Conservation (phyloP, 92 coral and sea anemone genomes). For the Parazoanthus atlanticus region DNA sequence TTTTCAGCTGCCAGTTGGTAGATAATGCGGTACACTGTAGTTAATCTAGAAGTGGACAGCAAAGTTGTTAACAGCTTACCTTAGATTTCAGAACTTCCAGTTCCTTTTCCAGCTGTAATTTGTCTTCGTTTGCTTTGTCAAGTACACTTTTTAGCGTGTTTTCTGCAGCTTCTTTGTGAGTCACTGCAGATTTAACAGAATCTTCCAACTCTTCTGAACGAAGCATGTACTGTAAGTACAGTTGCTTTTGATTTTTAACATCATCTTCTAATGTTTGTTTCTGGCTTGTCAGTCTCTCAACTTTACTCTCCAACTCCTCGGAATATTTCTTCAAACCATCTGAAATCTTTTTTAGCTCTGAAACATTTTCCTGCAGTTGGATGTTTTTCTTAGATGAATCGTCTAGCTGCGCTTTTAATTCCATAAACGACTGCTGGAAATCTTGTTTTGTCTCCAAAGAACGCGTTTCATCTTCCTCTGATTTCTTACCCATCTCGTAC, state of each 20-base stretch:
- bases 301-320: not conserved
- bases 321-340: constrained; percentile 15
- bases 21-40: not conserved
- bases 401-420: not conserved
- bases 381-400: not conserved
- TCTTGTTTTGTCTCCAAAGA: not conserved
- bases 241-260: not conserved
- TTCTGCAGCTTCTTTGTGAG: constrained; percentile 21
- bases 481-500: not conserved
- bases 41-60: not conserved
- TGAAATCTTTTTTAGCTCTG: not conserved
- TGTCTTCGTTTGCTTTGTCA: not conserved
- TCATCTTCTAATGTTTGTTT: constrained; percentile 9
- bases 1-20: no score
- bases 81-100: not conserved
- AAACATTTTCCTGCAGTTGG: not conserved
- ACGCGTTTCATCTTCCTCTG: not conserved
- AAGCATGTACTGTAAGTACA: constrained; percentile 18
- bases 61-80: not conserved
- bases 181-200: constrained; percentile 1
- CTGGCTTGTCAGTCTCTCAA: not conserved
- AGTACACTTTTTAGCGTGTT: not conserved
- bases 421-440: not conserved
- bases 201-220: constrained; percentile 10
- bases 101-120: constrained; percentile 2